These are phyloP conservation scores for Diogma glabrata DNA, from an alignment of 2,888 invertebrate species.

Conservation along the genomic window DNA sequence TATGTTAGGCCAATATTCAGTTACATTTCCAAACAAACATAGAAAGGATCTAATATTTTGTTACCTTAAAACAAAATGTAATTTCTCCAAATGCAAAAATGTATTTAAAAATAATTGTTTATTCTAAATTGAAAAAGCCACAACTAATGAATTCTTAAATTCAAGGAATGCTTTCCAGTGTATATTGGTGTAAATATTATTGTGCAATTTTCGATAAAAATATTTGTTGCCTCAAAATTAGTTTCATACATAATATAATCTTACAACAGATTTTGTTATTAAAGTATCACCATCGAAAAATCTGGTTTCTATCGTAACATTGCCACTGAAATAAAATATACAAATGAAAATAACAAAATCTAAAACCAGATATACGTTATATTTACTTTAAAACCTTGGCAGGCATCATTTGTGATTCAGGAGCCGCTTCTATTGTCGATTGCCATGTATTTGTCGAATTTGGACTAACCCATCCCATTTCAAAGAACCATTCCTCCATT, in stretches of 20 bases:
- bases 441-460: constrained; percentile 99
- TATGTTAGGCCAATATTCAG: too few relatives aligned
- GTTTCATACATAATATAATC: constrained; percentile 62
- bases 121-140: too few relatives aligned
- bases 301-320: constrained; percentile 92
- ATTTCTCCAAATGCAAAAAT: too few relatives aligned
- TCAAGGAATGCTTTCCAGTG: too few relatives aligned
- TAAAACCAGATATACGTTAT: constrained; percentile 9
- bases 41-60: too few relatives aligned
- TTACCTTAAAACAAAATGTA: too few relatives aligned
- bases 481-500: constrained; percentile 98
- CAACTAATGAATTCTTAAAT: too few relatives aligned
- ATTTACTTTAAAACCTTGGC: constrained; percentile 87
- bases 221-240: background rate
- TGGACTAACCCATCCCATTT: constrained; percentile 98
- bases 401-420: constrained; percentile 99
- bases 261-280: constrained; percentile 88
- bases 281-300: constrained; percentile 91
- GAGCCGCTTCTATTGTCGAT: constrained; percentile 95
- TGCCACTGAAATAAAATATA: constrained; percentile 58
- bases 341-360: background rate
- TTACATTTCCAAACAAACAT: too few relatives aligned
- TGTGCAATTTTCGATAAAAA: too few relatives aligned
- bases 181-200: too few relatives aligned
- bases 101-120: too few relatives aligned